Evolutionary conservation across 64 coral and sea anemone species (phyloP).

Genomic region (Montipora cactus): DNA sequence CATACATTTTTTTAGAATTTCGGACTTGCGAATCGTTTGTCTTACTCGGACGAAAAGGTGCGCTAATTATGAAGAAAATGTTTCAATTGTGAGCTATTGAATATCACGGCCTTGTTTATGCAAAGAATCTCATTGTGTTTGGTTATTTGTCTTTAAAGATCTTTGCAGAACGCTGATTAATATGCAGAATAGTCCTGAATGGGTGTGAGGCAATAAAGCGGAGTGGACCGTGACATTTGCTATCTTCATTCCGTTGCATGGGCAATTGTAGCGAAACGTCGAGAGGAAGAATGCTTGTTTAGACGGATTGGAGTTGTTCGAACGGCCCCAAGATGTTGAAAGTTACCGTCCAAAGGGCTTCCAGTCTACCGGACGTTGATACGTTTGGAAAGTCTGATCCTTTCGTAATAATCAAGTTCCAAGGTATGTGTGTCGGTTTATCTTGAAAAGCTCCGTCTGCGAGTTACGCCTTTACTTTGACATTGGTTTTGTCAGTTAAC

Average conservation of each 20-base stretch:
- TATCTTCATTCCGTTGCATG: background rate
- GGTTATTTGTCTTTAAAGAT: constrained; percentile 11
- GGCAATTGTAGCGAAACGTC: background rate
- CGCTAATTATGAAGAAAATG: background rate
- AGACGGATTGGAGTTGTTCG: background rate
- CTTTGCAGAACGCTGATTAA: constrained; percentile 23
- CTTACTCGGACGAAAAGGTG: background rate
- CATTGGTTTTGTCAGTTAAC: background rate
- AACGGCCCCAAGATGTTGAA: constrained; percentile 63
- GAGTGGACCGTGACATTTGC: background rate
- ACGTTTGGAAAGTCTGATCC: constrained; percentile 91
- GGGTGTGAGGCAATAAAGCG: constrained; percentile 38
- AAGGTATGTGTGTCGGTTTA: constrained; percentile 52
- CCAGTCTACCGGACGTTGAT: constrained; percentile 87
- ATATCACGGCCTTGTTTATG: constrained; percentile 11
- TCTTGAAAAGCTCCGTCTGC: background rate
- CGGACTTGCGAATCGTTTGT: background rate
- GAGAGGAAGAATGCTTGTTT: background rate
- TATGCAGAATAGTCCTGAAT: constrained; percentile 45
- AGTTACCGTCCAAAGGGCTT: constrained; percentile 77
- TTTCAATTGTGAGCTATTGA: background rate
- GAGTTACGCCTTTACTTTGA: background rate
- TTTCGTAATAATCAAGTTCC: constrained; percentile 76
- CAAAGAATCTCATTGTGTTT: constrained; percentile 14
- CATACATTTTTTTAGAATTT: too few species aligned